Conservation (phyloP, 2,113 vertebrate genomes). For the Chascanopsetta lugubris region DNA sequence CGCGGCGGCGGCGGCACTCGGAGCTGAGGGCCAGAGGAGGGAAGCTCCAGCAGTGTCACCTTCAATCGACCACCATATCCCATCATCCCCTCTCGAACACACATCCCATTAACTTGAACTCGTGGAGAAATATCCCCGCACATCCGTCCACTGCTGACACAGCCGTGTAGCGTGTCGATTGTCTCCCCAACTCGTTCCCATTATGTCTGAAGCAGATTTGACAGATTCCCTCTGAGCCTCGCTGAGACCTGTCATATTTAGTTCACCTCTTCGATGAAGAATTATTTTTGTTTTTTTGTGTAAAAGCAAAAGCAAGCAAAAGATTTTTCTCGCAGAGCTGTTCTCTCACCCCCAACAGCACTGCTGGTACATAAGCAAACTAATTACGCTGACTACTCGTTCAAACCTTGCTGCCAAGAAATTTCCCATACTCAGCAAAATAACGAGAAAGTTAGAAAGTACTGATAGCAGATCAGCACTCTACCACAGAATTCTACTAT, state of each 20-base stretch:
- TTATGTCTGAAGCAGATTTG: conserved; percentile 13
- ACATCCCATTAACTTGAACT: conserved; percentile 10
- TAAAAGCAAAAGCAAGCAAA: background rate
- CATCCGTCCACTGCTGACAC: conserved; percentile 15
- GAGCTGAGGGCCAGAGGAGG: conserved; percentile 26
- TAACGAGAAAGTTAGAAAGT: no score
- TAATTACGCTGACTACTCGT: no score
- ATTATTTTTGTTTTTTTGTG: background rate
- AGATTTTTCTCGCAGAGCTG: background rate
- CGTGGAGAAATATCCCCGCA: conserved; percentile 14
- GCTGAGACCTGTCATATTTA: conserved; percentile 1
- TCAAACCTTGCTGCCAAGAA: no score
- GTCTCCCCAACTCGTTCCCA: conserved; percentile 13
- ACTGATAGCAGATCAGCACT: no score
- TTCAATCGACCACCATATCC: conserved; percentile 17
- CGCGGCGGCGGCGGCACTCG: conserved; percentile 18
- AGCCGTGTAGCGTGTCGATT: conserved; percentile 15
- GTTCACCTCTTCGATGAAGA: background rate
- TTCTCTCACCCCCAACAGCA: no score
- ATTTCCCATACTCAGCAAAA: no score
- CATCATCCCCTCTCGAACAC: conserved; percentile 8
- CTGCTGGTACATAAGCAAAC: no score
- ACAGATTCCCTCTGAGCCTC: conserved; percentile 3
- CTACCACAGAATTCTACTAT: no score
- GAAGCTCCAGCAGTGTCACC: conserved; percentile 33